phyloP scores from a whole-genome alignment of 2,888 invertebrate species.

The Xestia xanthographa region DNA sequence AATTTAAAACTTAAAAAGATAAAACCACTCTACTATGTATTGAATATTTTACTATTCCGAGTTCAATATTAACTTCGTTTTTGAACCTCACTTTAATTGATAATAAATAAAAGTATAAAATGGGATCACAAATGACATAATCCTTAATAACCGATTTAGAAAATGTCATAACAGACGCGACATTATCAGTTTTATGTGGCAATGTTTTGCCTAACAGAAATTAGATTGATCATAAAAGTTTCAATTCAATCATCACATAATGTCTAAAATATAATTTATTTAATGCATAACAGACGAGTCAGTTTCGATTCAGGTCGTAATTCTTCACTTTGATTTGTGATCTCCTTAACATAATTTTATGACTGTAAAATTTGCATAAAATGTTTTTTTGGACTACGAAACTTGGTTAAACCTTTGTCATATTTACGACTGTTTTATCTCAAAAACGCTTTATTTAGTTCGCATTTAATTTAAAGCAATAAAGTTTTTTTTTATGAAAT shows the following conservation, averaged over 20 bases:
- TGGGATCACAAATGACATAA: slow-evolving; percentile 42
- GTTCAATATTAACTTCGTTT: neutral
- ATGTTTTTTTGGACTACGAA: slow-evolving; percentile 51
- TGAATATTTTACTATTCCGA: slow-evolving; percentile 14
- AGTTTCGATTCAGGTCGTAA: slow-evolving; percentile 44
- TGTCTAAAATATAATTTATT: slow-evolving; percentile 64
- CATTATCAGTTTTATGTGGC: slow-evolving; percentile 50
- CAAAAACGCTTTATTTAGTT: slow-evolving; percentile 40
- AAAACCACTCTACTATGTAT: neutral
- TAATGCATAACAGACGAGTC: slow-evolving; percentile 56
- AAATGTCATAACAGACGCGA: slow-evolving; percentile 57
- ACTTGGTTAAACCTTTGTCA: slow-evolving; percentile 38
- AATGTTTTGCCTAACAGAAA: slow-evolving; percentile 52
- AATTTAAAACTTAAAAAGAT: slow-evolving; percentile 3
- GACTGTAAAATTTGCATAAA: slow-evolving; percentile 65
- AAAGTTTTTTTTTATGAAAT: slow-evolving; percentile 57
- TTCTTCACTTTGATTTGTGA: slow-evolving; percentile 64
- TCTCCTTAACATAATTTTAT: slow-evolving; percentile 67
- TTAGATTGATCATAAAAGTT: slow-evolving; percentile 62
- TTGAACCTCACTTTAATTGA: slow-evolving; percentile 1
- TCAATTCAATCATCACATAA: slow-evolving; percentile 63
- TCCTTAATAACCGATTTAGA: slow-evolving; percentile 44
- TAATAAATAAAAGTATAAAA: slow-evolving; percentile 40
- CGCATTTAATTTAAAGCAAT: slow-evolving; percentile 42
- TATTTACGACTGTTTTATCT: slow-evolving; percentile 54